Percentiles rank a stretch among this genome's conserved stretches.
phyloP scores from a whole-genome alignment of 2,797 vertebrate species.

The Peromyscus aztecus region DNA sequence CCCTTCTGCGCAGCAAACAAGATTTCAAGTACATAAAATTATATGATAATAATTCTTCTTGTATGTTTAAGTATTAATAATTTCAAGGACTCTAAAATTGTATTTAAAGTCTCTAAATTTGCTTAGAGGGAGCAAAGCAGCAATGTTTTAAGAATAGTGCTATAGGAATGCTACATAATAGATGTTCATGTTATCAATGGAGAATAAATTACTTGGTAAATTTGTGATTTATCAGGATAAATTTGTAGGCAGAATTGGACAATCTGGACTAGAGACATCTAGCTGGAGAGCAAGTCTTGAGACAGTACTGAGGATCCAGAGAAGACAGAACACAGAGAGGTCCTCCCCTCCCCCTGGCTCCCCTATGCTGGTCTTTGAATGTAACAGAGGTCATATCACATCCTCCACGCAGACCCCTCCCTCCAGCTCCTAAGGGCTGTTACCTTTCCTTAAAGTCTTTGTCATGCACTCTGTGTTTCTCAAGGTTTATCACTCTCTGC shows the following conservation, averaged over 20 bases:
- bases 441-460: too few relatives aligned
- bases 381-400: fast-evolving
- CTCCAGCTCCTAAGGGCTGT: not conserved
- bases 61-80: not conserved
- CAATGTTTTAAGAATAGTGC: too few relatives aligned
- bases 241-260: not conserved
- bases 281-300: not conserved
- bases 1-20: not conserved
- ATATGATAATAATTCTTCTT: not conserved
- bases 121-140: not conserved
- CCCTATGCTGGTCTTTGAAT: not conserved
- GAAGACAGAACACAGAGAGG: not conserved
- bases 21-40: not conserved
- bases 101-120: not conserved
- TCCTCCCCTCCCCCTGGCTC: not conserved
- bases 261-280: not conserved
- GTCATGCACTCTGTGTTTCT: too few relatives aligned
- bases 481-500: conserved; percentile 85
- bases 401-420: not conserved
- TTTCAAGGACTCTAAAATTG: not conserved
- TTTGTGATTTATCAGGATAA: not conserved
- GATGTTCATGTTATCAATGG: not conserved
- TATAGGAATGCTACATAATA: not conserved
- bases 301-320: not conserved
- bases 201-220: not conserved